Percentiles rank a stretch among this genome's conserved stretches.
Conservation (phyloP, 2,113 vertebrate species). For the Dicerorhinus sumatrensis region DNA sequence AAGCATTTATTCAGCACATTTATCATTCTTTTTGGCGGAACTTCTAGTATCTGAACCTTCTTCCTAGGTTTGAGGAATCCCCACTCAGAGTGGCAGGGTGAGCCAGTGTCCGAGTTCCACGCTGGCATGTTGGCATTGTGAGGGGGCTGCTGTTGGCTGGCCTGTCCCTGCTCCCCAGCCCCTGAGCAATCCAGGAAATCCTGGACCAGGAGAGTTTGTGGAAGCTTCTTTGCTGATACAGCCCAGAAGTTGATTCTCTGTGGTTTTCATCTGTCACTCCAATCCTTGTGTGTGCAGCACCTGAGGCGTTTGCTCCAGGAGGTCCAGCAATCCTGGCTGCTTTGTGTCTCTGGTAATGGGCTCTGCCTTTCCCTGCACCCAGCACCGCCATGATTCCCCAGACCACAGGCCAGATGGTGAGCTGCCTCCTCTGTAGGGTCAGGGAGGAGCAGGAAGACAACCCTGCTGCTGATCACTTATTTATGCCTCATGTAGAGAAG, state of each 20-base stretch:
- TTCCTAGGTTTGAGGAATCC: background rate
- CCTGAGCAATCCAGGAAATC: background rate
- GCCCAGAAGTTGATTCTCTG: background rate
- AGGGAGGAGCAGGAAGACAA: background rate
- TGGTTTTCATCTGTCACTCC: background rate
- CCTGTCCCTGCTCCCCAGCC: background rate
- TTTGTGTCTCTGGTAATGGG: accelerated
- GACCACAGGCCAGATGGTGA: background rate
- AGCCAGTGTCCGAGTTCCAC: background rate
- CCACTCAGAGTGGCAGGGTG: background rate
- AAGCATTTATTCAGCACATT: background rate
- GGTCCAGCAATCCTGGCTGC: background rate
- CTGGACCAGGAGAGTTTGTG: background rate
- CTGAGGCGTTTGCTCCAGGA: background rate
- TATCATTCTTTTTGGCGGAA: background rate
- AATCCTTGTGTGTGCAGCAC: background rate
- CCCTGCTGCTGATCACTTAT: background rate
- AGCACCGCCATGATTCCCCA: background rate
- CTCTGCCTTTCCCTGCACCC: background rate
- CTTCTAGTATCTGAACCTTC: background rate
- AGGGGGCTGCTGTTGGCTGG: background rate
- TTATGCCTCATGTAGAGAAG: background rate
- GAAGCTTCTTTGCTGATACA: background rate
- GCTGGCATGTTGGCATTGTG: accelerated
- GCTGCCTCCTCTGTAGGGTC: background rate